Conservation (phyloP, 2,888 invertebrate genomes). For the Automeris io region DNA sequence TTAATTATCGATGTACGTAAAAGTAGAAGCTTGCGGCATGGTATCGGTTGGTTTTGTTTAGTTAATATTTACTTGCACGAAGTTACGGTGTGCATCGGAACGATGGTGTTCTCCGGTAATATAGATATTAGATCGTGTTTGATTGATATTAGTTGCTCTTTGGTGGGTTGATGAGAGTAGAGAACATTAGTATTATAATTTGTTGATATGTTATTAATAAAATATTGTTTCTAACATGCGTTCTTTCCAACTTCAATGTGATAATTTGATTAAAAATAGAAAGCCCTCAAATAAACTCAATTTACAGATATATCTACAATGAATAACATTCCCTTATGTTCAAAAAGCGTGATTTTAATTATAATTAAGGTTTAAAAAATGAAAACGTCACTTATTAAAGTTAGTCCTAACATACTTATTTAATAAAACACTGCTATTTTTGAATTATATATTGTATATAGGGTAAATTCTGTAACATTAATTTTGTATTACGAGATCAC, state of each 20-base stretch:
- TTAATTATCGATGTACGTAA: conserved; percentile 7
- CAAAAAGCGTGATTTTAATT: no score
- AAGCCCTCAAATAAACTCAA: no score
- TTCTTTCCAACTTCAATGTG: neutral
- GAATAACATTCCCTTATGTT: no score
- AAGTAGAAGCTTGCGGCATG: conserved; percentile 66
- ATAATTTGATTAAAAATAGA: no score
- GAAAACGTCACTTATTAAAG: no score
- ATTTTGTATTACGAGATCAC: neutral
- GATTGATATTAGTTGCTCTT: neutral
- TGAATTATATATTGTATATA: no score
- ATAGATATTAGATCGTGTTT: conserved; percentile 13
- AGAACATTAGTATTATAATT: neutral
- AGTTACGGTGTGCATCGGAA: conserved; percentile 35
- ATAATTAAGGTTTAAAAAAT: no score
- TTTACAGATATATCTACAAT: no score
- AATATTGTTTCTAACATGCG: neutral
- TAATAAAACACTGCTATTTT: no score
- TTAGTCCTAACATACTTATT: no score
- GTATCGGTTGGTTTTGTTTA: conserved; percentile 44
- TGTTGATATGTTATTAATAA: neutral
- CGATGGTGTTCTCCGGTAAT: conserved; percentile 32
- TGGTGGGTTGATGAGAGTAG: neutral
- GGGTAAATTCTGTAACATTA: neutral
- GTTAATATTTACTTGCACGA: conserved; percentile 11